Base-by-base conservation (phyloP, 1,140 invertebrate species). In the Lepidotrigona ventralis region DNA sequence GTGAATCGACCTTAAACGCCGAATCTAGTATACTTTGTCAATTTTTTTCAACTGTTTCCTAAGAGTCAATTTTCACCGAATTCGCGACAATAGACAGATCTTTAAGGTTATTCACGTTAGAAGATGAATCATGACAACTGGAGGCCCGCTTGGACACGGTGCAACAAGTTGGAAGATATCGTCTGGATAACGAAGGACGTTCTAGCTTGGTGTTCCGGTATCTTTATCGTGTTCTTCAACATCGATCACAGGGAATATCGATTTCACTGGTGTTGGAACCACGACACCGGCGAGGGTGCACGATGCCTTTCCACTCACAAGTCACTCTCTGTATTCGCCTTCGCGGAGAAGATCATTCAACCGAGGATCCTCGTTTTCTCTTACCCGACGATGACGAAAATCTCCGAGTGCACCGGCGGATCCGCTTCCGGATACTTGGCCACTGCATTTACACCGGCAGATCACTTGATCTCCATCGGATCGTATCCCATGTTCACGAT, bases 111-210 rank as follows among this genome's bases (percentile, higher is more conserved):
- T n/a, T 17, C 5, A n/a, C 2, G 5, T n/a, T 5, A 1, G 11
- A 19, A 39, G 53, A 79, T 88, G 79, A n/a, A 39, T n/a, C 39
- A 74, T 51, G 68, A 60, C 5, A 23, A 14, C 2, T 92, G 91
- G 91, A 85, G 39, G 58, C 83, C 91, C 6, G 77, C 72, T 21
- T 94, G 94, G 94, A 64, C 91, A 19, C 90, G 92, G 21, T 92
- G 94, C 8, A 90, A 90, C 51, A 90, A 76, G 68, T 86, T 94
- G 63, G 71, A 85, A 1, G 87, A 93, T n/a, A 84, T 93, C 19
- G 63, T 87, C n/a, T 94, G 92, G 91, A 90, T 94, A 26, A 91
- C 91, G 21, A 90, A 85, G 46, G 90, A 94, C 74, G 80, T 90
- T 21, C 63, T 94, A 1, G 93, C 91, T 0, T 94, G 93, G 92